Evolutionary conservation across 2,888 invertebrate species (phyloP), one percentile per base, ranked within the genome.

Genomic region (Sepiola atlantica): DNA sequence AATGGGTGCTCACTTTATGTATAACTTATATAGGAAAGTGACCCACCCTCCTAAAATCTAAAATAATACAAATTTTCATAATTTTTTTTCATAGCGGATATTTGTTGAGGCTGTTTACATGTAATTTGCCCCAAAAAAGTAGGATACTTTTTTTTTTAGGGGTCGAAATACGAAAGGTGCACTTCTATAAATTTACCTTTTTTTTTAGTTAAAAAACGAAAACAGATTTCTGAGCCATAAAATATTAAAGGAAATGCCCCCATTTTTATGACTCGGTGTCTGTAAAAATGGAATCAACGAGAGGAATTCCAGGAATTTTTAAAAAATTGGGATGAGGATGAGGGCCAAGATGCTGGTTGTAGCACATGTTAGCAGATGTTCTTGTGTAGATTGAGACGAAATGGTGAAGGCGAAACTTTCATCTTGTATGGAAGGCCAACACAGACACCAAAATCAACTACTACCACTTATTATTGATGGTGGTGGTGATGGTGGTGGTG

Each of bases 271-370:
- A 77, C 77, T 77, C 77, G 77, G 18, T n/a, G 77, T 77, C 77
- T 77, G 77, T 21, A 32, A 77, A 77, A 77, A 77, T 77, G 77
- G 16, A 77, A n/a, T 77, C 77, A n/a, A 77, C 77, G 77, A 77
- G 77, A 77, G n/a, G 77, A 77, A 77, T 77, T 77, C n/a, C 77
- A n/a, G 77, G 77, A 77, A 77, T 77, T 77, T 77, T 77, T 32
- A n/a, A 77, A 77, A n/a, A 14, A 45, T 45, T 45, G 77, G 20
- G 32, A 32, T 32, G 77, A 21, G 16, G n/a, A 45, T 45, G 77
- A 12, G 32, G 57, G 6, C 20, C 20, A 57, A 32, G 21, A 32
- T 77, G 77, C 14, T 77, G 77, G 77, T 77, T 77, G 77, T n/a
- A 77, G 77, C n/a, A 77, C 77, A 77, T 77, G 77, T 77, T 77